Evolutionary conservation across 2,797 vertebrate genomes (phyloP).

Genomic region (Tarsius wallacei): DNA sequence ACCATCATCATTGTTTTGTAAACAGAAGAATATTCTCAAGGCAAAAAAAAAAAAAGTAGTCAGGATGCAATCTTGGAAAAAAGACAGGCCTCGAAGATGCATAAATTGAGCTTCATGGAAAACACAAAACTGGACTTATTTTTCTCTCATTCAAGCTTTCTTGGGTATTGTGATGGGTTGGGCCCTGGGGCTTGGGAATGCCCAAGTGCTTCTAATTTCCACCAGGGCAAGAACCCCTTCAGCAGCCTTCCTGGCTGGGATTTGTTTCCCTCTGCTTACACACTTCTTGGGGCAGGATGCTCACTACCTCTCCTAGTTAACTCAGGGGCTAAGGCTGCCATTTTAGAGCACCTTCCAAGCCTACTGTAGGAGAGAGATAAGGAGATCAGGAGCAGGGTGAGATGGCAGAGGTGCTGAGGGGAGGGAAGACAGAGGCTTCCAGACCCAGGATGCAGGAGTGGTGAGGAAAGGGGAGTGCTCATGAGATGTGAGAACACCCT

Average conservation of each 20-base stretch:
- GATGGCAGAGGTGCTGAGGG: neutral
- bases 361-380: neutral
- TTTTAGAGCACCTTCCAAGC: neutral
- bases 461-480: neutral
- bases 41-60: no score
- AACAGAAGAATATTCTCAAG: conserved; percentile 54
- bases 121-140: neutral
- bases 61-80: neutral
- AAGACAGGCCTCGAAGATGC: neutral
- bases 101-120: neutral
- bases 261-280: neutral
- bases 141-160: neutral
- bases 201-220: neutral
- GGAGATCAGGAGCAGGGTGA: neutral
- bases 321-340: neutral
- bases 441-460: neutral
- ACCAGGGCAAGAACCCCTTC: neutral
- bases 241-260: neutral
- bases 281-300: neutral
- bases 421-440: neutral
- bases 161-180: neutral
- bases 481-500: no score
- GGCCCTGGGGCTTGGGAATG: neutral
- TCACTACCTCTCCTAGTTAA: neutral
- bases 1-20: conserved; percentile 26